A percentile compares a stretch with the other conserved stretches of the same genome.
Evolutionary conservation across 2,113 vertebrate species (phyloP).

Genomic region (Motacilla tschutschensis): DNA sequence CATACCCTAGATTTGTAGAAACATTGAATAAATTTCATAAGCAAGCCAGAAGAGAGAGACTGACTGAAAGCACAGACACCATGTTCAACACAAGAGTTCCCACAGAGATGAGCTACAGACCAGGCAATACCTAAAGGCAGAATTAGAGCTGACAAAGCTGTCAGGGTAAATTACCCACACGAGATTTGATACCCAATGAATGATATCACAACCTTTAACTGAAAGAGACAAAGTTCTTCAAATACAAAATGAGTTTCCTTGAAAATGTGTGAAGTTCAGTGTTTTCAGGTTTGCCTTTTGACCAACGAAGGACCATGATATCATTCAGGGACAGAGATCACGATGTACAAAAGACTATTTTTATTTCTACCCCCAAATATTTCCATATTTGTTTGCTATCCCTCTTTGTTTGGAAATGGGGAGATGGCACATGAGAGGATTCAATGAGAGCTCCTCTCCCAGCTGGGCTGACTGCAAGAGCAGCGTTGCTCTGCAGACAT

Average conservation of each 20-base stretch:
- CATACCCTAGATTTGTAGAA: conserved; percentile 22
- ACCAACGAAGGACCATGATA: conserved; percentile 34
- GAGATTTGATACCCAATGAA: conserved; percentile 8
- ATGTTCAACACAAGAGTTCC: conserved; percentile 24
- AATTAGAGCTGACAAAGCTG: conserved; percentile 18
- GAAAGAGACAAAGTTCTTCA: not conserved
- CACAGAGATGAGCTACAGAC: not conserved
- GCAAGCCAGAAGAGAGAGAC: conserved; percentile 41
- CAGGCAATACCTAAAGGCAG: conserved; percentile 24
- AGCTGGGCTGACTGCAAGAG: not conserved
- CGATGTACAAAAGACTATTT: conserved; percentile 42
- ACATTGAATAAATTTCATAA: conserved; percentile 16
- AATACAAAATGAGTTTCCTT: conserved; percentile 4
- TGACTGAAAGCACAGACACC: conserved; percentile 7
- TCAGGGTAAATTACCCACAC: not conserved
- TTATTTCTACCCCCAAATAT: conserved; percentile 49
- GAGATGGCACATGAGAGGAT: not conserved
- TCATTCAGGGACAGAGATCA: conserved; percentile 57
- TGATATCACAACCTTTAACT: conserved; percentile 27
- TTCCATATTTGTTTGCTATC: not conserved
- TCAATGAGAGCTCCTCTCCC: not conserved
- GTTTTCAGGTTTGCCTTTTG: not conserved
- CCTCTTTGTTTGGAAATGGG: not conserved
- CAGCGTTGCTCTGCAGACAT: not conserved
- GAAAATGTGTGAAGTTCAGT: not conserved